phyloP scores from a whole-genome alignment of 2,797 vertebrate species.

The Notolepis coatsorum region DNA sequence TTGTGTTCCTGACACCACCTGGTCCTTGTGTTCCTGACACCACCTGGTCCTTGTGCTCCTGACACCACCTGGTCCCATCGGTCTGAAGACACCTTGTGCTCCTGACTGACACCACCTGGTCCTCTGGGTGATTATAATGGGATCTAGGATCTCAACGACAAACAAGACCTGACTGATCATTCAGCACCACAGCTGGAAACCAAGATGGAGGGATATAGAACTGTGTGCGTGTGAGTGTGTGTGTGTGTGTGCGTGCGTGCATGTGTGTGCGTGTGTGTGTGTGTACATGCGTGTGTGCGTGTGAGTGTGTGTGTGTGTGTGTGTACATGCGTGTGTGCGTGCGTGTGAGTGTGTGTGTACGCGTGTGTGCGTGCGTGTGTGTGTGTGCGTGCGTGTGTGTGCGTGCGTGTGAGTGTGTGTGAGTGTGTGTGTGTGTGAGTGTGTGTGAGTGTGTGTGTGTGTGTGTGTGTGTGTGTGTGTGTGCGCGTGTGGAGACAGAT shows the following conservation, averaged over 20 bases:
- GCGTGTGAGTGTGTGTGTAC: not conserved
- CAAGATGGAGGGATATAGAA: constrained; percentile 40
- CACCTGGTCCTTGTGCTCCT: too few species aligned
- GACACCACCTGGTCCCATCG: too few species aligned
- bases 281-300: constrained; percentile 5
- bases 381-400: not conserved
- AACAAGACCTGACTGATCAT: constrained; percentile 15
- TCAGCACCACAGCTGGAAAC: constrained; percentile 42
- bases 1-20: too few species aligned
- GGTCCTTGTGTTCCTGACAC: too few species aligned
- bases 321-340: not conserved
- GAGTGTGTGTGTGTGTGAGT: constrained; percentile 5
- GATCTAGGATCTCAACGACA: constrained; percentile 5
- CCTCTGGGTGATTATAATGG: not conserved
- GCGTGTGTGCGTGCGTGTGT: constrained; percentile 4
- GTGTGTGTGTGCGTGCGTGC: not conserved
- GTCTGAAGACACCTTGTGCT: not conserved
- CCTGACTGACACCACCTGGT: not conserved
- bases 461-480: constrained; percentile 6
- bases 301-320: constrained; percentile 15
- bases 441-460: constrained; percentile 5
- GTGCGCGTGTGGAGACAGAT: constrained; percentile 48
- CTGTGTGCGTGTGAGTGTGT: constrained; percentile 5
- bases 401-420: constrained; percentile 1
- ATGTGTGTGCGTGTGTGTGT: not conserved